These are phyloP conservation scores for Bembecia ichneumoniformis DNA, from an alignment of 2,888 invertebrate species.

Conservation along the genomic window DNA sequence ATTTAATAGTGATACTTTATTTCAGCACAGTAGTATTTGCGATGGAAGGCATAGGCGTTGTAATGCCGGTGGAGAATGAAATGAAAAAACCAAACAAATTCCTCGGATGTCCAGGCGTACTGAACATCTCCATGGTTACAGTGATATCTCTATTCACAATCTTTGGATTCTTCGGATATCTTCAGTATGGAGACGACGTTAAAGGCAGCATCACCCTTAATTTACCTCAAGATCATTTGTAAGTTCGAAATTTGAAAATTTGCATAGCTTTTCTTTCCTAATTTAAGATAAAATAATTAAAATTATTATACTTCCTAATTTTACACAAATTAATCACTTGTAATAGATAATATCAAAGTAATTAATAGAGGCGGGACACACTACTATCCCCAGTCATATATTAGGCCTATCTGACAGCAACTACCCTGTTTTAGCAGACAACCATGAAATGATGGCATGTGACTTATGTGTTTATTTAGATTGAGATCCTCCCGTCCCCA, in stretches of 20 bases:
- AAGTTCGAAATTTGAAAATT: slow-evolving; percentile 40
- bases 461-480: too few relatives aligned
- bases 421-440: too few relatives aligned
- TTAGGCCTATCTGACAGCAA: too few relatives aligned
- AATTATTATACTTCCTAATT: too few relatives aligned
- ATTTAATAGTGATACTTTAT: not conserved
- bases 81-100: slow-evolving; percentile 88
- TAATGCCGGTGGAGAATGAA: slow-evolving; percentile 94
- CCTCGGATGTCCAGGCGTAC: slow-evolving; percentile 85
- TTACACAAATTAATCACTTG: too few relatives aligned
- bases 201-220: slow-evolving; percentile 87
- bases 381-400: too few relatives aligned
- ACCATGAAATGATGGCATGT: too few relatives aligned
- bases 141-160: slow-evolving; percentile 84
- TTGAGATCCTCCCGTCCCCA: too few relatives aligned
- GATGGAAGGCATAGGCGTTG: slow-evolving; percentile 95
- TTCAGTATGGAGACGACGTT: slow-evolving; percentile 83
- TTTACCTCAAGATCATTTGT: slow-evolving; percentile 78
- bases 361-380: too few relatives aligned
- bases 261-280: too few relatives aligned
- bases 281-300: too few relatives aligned
- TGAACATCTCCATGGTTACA: slow-evolving; percentile 87
- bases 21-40: slow-evolving; percentile 93
- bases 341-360: too few relatives aligned
- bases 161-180: slow-evolving; percentile 92